phyloP scores from a whole-genome alignment of 2,113 vertebrate species.

The Dipodomys stephensi region DNA sequence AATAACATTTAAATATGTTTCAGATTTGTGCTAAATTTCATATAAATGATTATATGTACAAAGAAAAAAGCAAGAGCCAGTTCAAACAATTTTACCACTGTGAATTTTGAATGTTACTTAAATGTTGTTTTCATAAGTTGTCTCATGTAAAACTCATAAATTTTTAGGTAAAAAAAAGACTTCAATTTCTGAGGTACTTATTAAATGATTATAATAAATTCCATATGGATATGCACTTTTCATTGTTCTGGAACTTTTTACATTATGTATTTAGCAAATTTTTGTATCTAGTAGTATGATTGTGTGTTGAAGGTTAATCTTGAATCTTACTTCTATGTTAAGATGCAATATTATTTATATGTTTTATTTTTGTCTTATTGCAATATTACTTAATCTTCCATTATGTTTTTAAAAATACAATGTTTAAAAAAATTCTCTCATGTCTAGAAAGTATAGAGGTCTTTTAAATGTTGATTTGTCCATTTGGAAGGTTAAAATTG shows the following conservation, averaged over 20 bases:
- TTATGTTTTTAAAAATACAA: slow-evolving; percentile 55
- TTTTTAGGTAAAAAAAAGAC: background rate
- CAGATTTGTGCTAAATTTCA: background rate
- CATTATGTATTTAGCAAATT: background rate
- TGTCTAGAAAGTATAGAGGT: slow-evolving; percentile 55
- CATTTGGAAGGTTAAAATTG: slow-evolving; percentile 77
- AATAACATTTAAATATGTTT: background rate
- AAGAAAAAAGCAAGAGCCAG: background rate
- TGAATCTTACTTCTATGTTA: background rate
- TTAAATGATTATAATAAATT: background rate
- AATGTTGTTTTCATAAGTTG: background rate
- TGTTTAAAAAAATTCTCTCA: slow-evolving; percentile 61
- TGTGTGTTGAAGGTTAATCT: background rate
- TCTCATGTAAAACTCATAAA: background rate
- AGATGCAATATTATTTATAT: slow-evolving; percentile 4
- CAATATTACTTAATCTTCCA: slow-evolving; percentile 54
- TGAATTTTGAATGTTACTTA: background rate
- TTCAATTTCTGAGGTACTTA: background rate
- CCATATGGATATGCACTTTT: background rate
- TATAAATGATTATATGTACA: background rate
- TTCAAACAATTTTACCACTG: too few relatives aligned
- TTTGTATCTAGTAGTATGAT: background rate
- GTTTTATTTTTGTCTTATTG: slow-evolving; percentile 63
- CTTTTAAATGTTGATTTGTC: slow-evolving; percentile 77
- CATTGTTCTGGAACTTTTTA: background rate